Evolutionary conservation across 1,140 invertebrate genomes (phyloP), one percentile per base, ranked within the genome.

Genomic region (Cepaea nemoralis): DNA sequence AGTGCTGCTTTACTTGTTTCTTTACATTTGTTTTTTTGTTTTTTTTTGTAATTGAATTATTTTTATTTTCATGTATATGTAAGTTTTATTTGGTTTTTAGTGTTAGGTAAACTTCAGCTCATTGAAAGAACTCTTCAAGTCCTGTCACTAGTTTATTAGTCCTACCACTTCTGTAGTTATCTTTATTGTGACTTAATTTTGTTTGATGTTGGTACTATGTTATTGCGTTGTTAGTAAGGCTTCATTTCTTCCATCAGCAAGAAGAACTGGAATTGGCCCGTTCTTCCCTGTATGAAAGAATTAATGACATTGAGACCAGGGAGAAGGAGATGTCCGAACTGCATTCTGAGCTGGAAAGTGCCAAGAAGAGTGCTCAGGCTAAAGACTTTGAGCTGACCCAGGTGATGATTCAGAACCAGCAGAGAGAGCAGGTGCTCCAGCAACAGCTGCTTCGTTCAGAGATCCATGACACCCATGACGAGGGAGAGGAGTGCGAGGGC

Each of bases 271-370:
- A 77, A 24, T 50, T 37, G 42, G 86, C 88, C 16, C 80, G 86
- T 55, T 82, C 50, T 24, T 82, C 84, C 40, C 82, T 88, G 16
- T 83, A 89, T 55, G 76, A 85, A 31, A 86, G 84, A 75, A 84
- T 85, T 42, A 40, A 35, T 2, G 82, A 86, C 31, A 82, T 90
- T 69, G 86, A 89, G 59, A 87, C 88, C 31, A 90, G 89, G 67
- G 91, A 92, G 75, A 91, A 92, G 77, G 94, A 94, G 80, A 90
- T 95, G 67, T 91, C 93, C 39, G 93, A 92, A 91, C 90, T 94
- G 73, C 93, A 93, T 82, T 93, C 93, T 79, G 94, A 94, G 83
- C 88, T 94, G 24, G 91, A 92, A 19, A 93, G 33, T 33, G 86
- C 85, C 8, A 67, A 81, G 19, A 27, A 40, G 10, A 77, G 78